A percentile compares a stretch with the other conserved stretches of the same genome.
Evolutionary conservation across 2,888 invertebrate species (phyloP).

Genomic region (Caradrina clavipalpis): DNA sequence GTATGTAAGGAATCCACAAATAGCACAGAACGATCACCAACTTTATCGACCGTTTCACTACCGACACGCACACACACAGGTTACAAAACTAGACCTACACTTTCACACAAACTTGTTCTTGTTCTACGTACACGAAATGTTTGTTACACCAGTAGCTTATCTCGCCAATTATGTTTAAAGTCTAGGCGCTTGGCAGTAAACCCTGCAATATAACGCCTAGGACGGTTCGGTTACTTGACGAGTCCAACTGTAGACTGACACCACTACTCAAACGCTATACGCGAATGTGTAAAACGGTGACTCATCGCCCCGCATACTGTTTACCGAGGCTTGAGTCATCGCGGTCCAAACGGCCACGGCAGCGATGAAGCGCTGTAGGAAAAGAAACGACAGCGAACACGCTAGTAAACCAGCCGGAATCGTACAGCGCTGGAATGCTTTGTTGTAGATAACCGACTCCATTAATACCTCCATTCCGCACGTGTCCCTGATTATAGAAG

Average conservation of each 20-base stretch:
- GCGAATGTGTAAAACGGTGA: constrained; percentile 91
- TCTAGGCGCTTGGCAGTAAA: constrained; percentile 86
- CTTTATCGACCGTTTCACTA: constrained; percentile 89
- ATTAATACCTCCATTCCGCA: constrained; percentile 90
- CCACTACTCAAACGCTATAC: constrained; percentile 90
- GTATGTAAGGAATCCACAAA: constrained; percentile 85
- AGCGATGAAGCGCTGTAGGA: constrained; percentile 84
- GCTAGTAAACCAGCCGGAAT: constrained; percentile 67
- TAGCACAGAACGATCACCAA: constrained; percentile 85
- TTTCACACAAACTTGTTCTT: constrained; percentile 87
- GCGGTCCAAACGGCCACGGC: constrained; percentile 76
- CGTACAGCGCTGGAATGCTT: constrained; percentile 84
- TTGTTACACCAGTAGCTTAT: constrained; percentile 76
- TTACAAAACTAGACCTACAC: constrained; percentile 85
- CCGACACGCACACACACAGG: constrained; percentile 86
- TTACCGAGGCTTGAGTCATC: constrained; percentile 91
- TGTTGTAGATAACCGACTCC: constrained; percentile 81
- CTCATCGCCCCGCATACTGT: constrained; percentile 91
- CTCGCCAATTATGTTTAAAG: constrained; percentile 75
- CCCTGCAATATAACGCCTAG: constrained; percentile 87
- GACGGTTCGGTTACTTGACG: constrained; percentile 85
- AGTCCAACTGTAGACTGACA: constrained; percentile 90
- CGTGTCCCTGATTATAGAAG: constrained; percentile 79
- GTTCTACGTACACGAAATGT: constrained; percentile 74
- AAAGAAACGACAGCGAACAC: constrained; percentile 61